These are phyloP conservation scores for Gobio gobio DNA, from an alignment of 2,113 vertebrate species.

Conservation along the genomic window DNA sequence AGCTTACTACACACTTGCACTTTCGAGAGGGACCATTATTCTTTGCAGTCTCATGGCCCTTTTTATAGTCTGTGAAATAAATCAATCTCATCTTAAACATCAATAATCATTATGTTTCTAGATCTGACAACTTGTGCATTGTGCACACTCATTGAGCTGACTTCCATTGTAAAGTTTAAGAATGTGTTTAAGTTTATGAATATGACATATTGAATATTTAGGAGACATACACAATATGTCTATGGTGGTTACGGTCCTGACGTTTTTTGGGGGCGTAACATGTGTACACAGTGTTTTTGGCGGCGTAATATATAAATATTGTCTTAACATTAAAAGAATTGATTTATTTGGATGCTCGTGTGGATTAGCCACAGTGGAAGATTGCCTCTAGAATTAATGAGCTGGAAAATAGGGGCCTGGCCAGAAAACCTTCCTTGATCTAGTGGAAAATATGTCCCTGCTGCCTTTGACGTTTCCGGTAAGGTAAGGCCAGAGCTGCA, in stretches of 20 bases:
- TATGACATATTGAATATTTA: neutral
- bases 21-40: neutral
- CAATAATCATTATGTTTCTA: conserved; percentile 7
- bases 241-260: neutral
- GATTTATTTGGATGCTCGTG: conserved; percentile 50
- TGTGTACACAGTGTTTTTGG: neutral
- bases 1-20: conserved; percentile 5
- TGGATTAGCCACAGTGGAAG: conserved; percentile 45
- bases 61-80: neutral
- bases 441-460: neutral
- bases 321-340: conserved; percentile 54
- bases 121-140: neutral
- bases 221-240: neutral
- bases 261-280: neutral
- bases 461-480: conserved; percentile 47
- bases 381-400: conserved; percentile 55
- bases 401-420: conserved; percentile 48
- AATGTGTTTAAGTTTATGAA: neutral
- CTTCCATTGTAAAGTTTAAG: too few species aligned
- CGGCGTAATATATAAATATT: conserved; percentile 46
- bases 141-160: neutral
- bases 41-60: neutral
- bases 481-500: conserved; percentile 15
- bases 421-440: conserved; percentile 46
- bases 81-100: conserved; percentile 14